Percentiles rank a stretch among this genome's conserved stretches.
phyloP scores from a whole-genome alignment of 2,113 vertebrate genomes.

The Catharus bicknelli region DNA sequence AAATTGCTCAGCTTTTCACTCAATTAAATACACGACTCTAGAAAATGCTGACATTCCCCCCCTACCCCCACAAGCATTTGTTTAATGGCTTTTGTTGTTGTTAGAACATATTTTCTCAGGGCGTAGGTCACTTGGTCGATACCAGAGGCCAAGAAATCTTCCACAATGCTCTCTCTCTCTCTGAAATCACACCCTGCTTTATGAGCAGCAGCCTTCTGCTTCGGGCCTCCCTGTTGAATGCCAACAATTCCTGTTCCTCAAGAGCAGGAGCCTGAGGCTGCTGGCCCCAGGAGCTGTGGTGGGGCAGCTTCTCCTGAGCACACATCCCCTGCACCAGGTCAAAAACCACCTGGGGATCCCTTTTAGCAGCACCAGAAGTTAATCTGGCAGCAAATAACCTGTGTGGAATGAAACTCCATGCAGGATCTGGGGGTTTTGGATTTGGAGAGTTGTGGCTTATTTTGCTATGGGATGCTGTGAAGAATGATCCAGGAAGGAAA shows the following conservation, averaged over 20 bases:
- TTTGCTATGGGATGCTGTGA: not conserved
- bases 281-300: not conserved
- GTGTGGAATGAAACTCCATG: not conserved
- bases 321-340: not conserved
- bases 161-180: not conserved
- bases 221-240: not conserved
- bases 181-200: slow-evolving; percentile 21
- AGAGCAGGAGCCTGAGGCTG: not conserved
- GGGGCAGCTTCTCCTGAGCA: not conserved
- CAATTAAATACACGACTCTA: not conserved
- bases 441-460: not conserved
- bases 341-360: not conserved
- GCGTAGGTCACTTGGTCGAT: not conserved
- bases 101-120: slow-evolving; percentile 24
- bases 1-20: not conserved
- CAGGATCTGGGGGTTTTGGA: not conserved
- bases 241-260: not conserved
- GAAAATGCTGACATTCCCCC: not conserved
- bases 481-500: not conserved
- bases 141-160: not conserved
- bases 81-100: slow-evolving; percentile 16
- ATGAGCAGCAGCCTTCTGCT: not conserved
- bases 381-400: not conserved
- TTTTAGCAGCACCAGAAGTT: not conserved
- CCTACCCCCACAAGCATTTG: not conserved